phyloP scores from a whole-genome alignment of 1,140 invertebrate species.

The Ctenoplectra terminalis region DNA sequence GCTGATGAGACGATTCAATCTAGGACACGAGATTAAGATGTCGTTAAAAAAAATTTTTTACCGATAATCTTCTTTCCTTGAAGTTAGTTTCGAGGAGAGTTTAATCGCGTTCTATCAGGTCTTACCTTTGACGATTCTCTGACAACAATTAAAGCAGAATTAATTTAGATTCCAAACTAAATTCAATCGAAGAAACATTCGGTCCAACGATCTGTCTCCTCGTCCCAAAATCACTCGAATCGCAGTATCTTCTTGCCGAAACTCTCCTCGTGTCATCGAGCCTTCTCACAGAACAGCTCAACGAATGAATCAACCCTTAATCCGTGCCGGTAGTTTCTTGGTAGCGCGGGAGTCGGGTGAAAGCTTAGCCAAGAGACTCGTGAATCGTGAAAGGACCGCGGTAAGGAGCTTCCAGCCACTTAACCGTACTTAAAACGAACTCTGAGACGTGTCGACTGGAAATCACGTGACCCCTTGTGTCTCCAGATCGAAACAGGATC shows the following conservation, averaged over 20 bases:
- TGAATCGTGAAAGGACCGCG: not conserved
- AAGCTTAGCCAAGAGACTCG: not conserved
- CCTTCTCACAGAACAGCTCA: not conserved
- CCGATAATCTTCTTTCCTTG: no score
- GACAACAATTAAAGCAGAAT: not conserved
- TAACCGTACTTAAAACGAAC: not conserved
- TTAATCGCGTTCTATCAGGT: not conserved
- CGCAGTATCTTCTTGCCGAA: not conserved
- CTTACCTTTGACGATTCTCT: not conserved
- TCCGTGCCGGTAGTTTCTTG: not conserved
- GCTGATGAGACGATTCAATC: not conserved
- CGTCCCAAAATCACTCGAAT: not conserved
- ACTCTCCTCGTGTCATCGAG: not conserved
- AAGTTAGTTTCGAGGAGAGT: no score
- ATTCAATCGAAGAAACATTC: not conserved
- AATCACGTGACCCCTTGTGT: constrained; percentile 9
- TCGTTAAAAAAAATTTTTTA: no score
- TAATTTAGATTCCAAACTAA: not conserved
- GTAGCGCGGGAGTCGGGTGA: not conserved
- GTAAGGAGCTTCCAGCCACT: constrained; percentile 19
- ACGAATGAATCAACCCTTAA: not conserved
- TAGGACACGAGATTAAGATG: not conserved
- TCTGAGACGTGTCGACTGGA: not conserved
- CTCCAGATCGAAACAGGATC: not conserved
- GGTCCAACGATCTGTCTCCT: not conserved